phyloP scores from a whole-genome alignment of 2,797 vertebrate species.

The Enteromius afrohamiltoni region DNA sequence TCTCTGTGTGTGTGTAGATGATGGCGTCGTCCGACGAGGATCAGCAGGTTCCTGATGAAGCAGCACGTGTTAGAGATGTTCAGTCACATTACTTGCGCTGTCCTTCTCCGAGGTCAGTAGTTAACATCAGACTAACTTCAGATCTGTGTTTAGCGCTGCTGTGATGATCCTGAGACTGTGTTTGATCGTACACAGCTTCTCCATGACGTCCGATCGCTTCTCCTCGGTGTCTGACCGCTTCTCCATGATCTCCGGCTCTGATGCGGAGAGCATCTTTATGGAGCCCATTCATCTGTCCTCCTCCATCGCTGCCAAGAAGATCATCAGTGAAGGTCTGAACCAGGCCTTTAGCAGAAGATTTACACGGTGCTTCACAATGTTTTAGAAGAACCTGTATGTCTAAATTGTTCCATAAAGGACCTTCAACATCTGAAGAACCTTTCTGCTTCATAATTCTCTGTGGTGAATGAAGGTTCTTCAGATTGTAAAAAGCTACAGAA shows the following conservation, averaged over 20 bases:
- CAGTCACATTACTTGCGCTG: constrained; percentile 92
- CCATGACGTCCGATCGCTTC: constrained; percentile 67
- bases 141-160: too few relatives aligned
- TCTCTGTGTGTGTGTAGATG: not conserved
- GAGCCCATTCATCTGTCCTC: constrained; percentile 96
- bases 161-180: not conserved
- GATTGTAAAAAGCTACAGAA: too few relatives aligned
- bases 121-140: not conserved
- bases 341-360: too few relatives aligned
- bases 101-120: constrained; percentile 85
- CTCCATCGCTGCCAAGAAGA: constrained; percentile 90
- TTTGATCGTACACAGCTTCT: constrained; percentile 61
- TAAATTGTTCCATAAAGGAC: too few relatives aligned
- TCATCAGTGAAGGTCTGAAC: constrained; percentile 90
- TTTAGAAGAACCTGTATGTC: too few relatives aligned
- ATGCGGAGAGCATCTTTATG: constrained; percentile 95
- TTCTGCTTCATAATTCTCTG: too few relatives aligned
- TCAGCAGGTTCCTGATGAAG: constrained; percentile 79
- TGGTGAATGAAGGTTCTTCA: too few relatives aligned
- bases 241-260: constrained; percentile 86
- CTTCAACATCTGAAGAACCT: too few relatives aligned
- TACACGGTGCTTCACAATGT: too few relatives aligned
- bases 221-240: constrained; percentile 76
- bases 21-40: constrained; percentile 71
- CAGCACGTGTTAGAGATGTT: constrained; percentile 71